Base-by-base conservation (phyloP, 1,140 invertebrate species). In the Zaprionus nigranus region DNA sequence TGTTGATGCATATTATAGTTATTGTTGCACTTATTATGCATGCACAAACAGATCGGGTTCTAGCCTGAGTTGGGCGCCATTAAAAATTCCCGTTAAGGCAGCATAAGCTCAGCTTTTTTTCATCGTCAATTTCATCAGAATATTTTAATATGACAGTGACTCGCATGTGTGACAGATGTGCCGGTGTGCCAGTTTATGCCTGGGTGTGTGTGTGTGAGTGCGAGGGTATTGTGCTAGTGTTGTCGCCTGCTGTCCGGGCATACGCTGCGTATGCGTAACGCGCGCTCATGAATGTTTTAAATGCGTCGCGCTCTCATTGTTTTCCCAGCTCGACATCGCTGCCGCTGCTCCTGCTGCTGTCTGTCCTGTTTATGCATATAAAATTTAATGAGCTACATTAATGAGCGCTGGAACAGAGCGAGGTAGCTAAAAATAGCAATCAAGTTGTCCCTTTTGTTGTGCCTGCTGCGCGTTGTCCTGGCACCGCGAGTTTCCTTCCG, bases 381-480 rank as follows among this genome's bases (percentile, higher is more conserved):
- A 79, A 87, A 90, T 88, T 81, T 84, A 87, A 87, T 84, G 84
- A 88, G 75, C 78, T 61, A 84, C 84, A 81, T 84, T 87, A 87
- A 88, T 81, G 84, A 87, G 60, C 68, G 24, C 26, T 30, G 26
- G 12, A 22, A 38, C 46, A 22, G 46, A 59, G 53, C 43, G 20
- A n/a, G n/a, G 40, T 26, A 57, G 68, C 78, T 80, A 80, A 84
- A 87, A 81, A 88, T 88, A 81, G 74, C 84, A 74, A 73, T 72
- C 69, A 75, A 71, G 46, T 63, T 61, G 58, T 13, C 1, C 59
- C 57, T 66, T 66, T 72, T 72, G 26, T 69, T 49, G 30, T 30
- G 34, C 46, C 11, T 20, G 46, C 46, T 53, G 28, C 28, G 11
- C 24, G n/a, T 38, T 66, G n/a, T 49, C 71, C 65, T 40, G 24